Conservation (phyloP, 2,888 invertebrate species). For the Acanthoscelides obtectus region DNA sequence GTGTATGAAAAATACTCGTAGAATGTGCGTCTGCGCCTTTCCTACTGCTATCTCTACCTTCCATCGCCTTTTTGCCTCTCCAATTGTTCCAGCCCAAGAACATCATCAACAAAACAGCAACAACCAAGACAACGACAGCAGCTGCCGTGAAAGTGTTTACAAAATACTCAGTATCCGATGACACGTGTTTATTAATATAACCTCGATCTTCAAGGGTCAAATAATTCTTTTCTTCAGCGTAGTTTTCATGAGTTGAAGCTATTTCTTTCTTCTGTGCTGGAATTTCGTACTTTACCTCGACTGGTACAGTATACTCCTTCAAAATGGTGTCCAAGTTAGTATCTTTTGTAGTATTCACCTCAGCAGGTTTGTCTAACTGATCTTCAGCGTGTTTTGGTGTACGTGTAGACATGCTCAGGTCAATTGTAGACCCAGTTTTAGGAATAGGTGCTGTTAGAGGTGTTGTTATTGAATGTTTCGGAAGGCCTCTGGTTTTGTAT, state of each 20-base stretch:
- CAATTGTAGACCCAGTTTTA: no score
- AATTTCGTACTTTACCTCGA: not conserved
- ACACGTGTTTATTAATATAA: not conserved
- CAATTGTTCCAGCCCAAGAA: not conserved
- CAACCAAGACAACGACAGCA: not conserved
- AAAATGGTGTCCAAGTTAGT: not conserved
- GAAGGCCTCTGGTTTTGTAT: no score
- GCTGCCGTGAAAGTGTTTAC: not conserved
- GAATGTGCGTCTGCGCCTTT: not conserved
- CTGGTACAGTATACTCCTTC: not conserved
- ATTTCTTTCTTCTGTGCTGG: not conserved
- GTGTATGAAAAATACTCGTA: not conserved
- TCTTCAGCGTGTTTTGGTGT: not conserved
- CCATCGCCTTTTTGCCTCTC: not conserved
- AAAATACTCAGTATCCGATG: not conserved
- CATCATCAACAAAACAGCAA: not conserved
- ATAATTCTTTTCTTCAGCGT: not conserved
- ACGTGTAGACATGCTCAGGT: not conserved
- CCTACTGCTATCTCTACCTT: not conserved
- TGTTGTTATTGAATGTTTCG: not conserved
- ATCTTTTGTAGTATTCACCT: not conserved
- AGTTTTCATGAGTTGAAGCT: not conserved
- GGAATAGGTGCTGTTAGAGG: not conserved
- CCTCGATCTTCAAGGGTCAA: not conserved
- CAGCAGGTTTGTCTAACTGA: not conserved